Percentiles rank a stretch among this genome's conserved stretches.
Evolutionary conservation across 2,113 vertebrate genomes (phyloP).

Genomic region (Cricetomys ansorgei): DNA sequence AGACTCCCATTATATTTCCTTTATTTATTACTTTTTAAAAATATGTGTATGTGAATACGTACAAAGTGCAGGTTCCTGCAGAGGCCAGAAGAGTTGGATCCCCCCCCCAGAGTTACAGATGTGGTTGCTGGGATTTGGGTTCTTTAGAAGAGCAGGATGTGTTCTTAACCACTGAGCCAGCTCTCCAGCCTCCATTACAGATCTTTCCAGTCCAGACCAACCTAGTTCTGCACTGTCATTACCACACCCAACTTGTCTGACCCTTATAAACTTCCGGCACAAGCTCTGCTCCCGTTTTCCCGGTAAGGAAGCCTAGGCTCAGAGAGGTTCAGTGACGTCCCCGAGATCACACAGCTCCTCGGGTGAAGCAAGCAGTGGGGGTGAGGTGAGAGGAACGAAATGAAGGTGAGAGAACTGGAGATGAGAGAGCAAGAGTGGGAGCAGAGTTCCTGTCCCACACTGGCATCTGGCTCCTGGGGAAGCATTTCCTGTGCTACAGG

Average conservation of each 20-base stretch:
- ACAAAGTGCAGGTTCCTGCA: neutral
- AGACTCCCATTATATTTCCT: neutral
- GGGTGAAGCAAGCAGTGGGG: neutral
- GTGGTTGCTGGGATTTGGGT: neutral
- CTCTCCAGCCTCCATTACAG: too few relatives aligned
- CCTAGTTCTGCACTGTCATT: neutral
- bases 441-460: too few relatives aligned
- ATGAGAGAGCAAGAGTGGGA: neutral
- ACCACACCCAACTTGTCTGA: too few relatives aligned
- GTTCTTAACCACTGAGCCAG: neutral
- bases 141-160: neutral
- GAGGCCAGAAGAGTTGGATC: neutral
- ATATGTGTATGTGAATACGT: neutral
- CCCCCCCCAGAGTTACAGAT: neutral
- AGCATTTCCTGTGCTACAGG: neutral
- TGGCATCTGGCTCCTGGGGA: neutral
- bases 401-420: neutral
- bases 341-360: neutral
- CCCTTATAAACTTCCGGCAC: neutral
- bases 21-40: neutral
- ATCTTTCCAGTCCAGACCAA: neutral
- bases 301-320: neutral
- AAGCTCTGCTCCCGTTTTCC: neutral
- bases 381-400: neutral
- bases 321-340: conserved; percentile 7